Percentiles rank a stretch among this genome's conserved stretches.
Conservation (phyloP, 2,113 vertebrate genomes). For the Lampris megalopsis region DNA sequence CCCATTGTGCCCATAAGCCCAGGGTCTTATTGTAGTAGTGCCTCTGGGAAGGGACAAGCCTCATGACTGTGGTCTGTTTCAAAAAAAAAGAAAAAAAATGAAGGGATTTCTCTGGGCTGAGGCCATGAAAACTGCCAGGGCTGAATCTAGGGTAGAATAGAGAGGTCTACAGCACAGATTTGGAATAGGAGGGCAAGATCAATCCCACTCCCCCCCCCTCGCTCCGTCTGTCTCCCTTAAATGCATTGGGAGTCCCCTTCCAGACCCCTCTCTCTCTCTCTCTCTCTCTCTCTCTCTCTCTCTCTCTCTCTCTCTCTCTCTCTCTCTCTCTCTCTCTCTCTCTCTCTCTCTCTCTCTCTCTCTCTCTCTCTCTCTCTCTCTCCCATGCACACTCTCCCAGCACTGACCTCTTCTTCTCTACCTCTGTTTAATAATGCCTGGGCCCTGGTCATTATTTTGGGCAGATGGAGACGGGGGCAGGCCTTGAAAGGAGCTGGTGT, state of each 20-base stretch:
- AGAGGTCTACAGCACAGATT: conserved; percentile 89
- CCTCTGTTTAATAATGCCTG: conserved; percentile 92
- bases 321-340: not conserved
- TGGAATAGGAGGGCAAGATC: conserved; percentile 85
- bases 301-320: conserved; percentile 46
- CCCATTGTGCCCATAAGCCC: conserved; percentile 75
- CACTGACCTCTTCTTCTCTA: conserved; percentile 95
- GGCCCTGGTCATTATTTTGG: conserved; percentile 99
- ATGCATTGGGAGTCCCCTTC: conserved; percentile 79
- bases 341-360: not conserved
- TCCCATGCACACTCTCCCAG: conserved; percentile 72
- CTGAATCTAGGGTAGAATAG: conserved; percentile 69
- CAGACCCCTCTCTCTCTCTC: conserved; percentile 82
- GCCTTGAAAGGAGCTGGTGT: conserved; percentile 93
- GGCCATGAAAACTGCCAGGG: conserved; percentile 65
- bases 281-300: too few relatives aligned
- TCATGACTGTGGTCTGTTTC: conserved; percentile 44
- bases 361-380: conserved; percentile 69
- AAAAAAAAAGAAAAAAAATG: conserved; percentile 33
- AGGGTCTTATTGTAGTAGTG: conserved; percentile 77
- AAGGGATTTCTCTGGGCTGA: conserved; percentile 86
- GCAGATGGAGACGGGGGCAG: conserved; percentile 91
- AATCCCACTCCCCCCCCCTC: conserved; percentile 40
- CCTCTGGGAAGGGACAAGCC: conserved; percentile 74
- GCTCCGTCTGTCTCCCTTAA: conserved; percentile 21